phyloP scores from a whole-genome alignment of 2,797 vertebrate genomes.

The Erethizon dorsatum region DNA sequence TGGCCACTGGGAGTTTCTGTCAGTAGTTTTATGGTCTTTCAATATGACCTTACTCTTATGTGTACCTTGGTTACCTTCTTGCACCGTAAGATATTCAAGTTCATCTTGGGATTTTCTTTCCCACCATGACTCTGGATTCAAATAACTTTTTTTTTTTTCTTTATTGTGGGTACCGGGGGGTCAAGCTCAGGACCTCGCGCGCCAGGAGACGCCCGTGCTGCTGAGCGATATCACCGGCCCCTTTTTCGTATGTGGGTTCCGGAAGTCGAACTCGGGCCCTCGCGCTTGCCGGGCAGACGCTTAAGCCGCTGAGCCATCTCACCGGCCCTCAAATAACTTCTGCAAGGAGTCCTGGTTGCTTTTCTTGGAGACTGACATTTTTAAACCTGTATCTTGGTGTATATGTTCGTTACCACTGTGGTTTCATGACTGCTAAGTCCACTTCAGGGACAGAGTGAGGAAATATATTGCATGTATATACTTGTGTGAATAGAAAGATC shows the following conservation, averaged over 20 bases:
- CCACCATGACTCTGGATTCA: not conserved
- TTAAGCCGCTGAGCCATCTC: no score
- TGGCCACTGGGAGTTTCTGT: not conserved
- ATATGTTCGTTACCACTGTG: not conserved
- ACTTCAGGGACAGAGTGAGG: not conserved
- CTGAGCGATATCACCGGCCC: no score
- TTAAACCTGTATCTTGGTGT: not conserved
- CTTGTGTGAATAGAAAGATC: not conserved
- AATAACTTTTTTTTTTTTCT: no score
- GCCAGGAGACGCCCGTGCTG: no score
- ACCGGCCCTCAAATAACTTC: not conserved
- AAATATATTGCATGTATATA: not conserved
- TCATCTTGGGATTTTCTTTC: not conserved
- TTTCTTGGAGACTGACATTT: not conserved
- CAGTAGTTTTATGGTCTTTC: not conserved
- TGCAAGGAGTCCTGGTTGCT: not conserved
- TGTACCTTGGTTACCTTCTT: not conserved
- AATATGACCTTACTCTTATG: not conserved
- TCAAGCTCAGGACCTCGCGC: no score
- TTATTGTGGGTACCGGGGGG: no score
- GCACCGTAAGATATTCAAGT: not conserved
- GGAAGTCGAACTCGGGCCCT: no score
- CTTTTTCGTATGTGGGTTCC: no score
- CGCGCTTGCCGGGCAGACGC: no score
- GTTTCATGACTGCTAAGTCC: not conserved